Conservation (phyloP, 1,140 invertebrate species). For the Eriosoma lanigerum region DNA sequence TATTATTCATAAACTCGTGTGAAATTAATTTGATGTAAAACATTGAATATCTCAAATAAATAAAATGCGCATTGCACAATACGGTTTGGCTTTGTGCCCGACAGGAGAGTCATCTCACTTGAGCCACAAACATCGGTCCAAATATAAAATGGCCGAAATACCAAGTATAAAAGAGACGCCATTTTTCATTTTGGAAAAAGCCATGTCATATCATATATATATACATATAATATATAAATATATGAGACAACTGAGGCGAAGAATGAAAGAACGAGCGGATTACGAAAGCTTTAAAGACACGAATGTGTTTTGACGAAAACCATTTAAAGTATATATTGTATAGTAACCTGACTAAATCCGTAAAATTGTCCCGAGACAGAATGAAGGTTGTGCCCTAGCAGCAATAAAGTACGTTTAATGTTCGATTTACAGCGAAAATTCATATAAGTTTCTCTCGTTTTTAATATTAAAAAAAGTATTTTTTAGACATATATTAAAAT, state of each 20-base stretch:
- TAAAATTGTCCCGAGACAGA: not conserved
- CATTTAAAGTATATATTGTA: not conserved
- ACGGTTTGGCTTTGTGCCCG: not conserved
- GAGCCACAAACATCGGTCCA: not conserved
- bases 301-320: constrained; percentile 2
- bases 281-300: constrained; percentile 4
- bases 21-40: not conserved
- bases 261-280: not conserved
- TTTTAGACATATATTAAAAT: not conserved
- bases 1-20: not conserved
- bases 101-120: not conserved
- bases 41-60: not conserved
- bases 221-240: not conserved
- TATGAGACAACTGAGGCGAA: not conserved
- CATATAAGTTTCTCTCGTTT: not conserved
- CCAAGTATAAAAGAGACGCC: not conserved
- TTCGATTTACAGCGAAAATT: not conserved
- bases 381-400: not conserved
- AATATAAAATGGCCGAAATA: not conserved
- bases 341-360: not conserved
- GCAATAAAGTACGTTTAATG: not conserved
- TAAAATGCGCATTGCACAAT: not conserved
- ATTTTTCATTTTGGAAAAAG: not conserved
- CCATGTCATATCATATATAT: not conserved
- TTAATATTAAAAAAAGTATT: not conserved